Percentiles rank a stretch among this genome's conserved stretches.
Evolutionary conservation across 2,888 invertebrate species (phyloP).

Genomic region (Andrena bucephala): DNA sequence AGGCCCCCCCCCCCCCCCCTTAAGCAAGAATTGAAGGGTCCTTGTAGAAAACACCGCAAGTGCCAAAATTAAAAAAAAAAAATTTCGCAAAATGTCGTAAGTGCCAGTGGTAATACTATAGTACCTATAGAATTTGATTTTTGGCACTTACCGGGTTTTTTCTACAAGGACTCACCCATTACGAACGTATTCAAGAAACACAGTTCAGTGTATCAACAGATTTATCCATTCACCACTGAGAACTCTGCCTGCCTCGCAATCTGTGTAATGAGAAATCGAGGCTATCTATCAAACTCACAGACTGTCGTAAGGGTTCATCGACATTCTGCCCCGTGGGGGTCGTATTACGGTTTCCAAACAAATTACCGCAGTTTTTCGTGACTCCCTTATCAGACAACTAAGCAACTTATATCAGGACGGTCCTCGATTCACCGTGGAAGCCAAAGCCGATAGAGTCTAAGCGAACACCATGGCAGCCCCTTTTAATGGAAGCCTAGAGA

Average conservation of each 20-base stretch:
- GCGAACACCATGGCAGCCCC: slow-evolving; percentile 8
- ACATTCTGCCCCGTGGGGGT: background rate
- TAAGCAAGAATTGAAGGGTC: too few relatives aligned
- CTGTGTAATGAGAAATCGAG: background rate
- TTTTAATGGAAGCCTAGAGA: slow-evolving; percentile 51
- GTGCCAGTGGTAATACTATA: too few relatives aligned
- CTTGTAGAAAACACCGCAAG: too few relatives aligned
- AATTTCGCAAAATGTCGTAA: too few relatives aligned
- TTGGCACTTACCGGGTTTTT: too few relatives aligned
- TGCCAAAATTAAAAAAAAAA: too few relatives aligned
- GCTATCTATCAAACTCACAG: background rate
- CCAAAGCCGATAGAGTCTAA: slow-evolving; percentile 11
- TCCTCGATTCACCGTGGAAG: slow-evolving; percentile 20
- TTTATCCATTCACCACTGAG: background rate
- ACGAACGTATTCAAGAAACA: too few relatives aligned
- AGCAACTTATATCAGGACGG: slow-evolving; percentile 23
- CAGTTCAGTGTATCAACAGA: background rate
- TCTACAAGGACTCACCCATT: too few relatives aligned
- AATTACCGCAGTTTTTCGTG: slow-evolving; percentile 33
- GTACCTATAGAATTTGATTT: too few relatives aligned
- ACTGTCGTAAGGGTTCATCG: slow-evolving; percentile 4
- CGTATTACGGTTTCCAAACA: slow-evolving; percentile 1
- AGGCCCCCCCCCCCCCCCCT: too few relatives aligned
- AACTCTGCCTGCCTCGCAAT: background rate
- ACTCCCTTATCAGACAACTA: slow-evolving; percentile 9